Conservation (phyloP, 2,888 invertebrate species). For the Exocentrus adspersus region DNA sequence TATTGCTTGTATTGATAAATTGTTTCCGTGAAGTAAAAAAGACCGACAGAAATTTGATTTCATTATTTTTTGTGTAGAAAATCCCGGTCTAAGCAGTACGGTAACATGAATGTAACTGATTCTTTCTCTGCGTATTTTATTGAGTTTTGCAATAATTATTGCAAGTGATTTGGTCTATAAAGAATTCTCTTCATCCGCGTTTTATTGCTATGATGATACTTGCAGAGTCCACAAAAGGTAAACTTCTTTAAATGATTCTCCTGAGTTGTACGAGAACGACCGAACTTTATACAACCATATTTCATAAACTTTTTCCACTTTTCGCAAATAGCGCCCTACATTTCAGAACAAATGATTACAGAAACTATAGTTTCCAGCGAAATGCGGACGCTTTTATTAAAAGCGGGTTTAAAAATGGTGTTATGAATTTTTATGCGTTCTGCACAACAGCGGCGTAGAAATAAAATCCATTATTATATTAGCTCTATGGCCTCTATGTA, state of each 20-base stretch:
- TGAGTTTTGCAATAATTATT: not conserved
- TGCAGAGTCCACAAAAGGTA: slow-evolving; percentile 49
- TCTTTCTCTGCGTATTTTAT: too few species aligned
- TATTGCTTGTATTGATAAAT: too few species aligned
- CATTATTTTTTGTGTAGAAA: too few species aligned
- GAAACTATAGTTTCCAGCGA: slow-evolving; percentile 29
- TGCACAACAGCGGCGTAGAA: not conserved
- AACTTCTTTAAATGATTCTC: slow-evolving; percentile 53
- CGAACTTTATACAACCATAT: slow-evolving; percentile 48
- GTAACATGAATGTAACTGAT: too few species aligned
- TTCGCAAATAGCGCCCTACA: slow-evolving; percentile 33
- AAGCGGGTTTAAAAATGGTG: slow-evolving; percentile 1
- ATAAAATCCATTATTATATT: not conserved
- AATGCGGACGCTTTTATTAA: slow-evolving; percentile 1
- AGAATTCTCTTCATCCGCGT: slow-evolving; percentile 26
- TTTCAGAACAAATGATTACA: slow-evolving; percentile 32
- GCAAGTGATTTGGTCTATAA: not conserved
- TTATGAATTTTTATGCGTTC: not conserved
- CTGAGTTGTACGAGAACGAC: slow-evolving; percentile 46
- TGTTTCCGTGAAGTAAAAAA: too few species aligned
- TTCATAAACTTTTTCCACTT: slow-evolving; percentile 52
- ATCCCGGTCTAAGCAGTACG: too few species aligned
- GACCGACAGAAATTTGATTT: too few species aligned
- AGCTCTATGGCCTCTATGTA: too few species aligned
- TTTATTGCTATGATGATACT: slow-evolving; percentile 50